Evolutionary conservation across 2,797 vertebrate species (phyloP).

Genomic region (Adrianichthys oophorus): DNA sequence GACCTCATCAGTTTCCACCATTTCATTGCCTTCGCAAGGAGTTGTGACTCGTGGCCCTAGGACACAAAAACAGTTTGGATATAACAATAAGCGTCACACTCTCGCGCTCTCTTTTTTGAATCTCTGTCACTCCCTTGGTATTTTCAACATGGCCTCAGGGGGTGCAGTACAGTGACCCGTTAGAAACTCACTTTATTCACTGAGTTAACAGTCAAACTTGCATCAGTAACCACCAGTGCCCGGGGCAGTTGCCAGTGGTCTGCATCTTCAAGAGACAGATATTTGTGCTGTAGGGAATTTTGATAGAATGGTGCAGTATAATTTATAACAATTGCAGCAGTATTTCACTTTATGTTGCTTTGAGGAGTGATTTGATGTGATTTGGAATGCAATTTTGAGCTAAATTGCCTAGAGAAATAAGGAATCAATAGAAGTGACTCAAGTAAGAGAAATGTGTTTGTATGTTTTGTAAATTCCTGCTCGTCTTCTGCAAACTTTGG

Average conservation of each 20-base stretch:
- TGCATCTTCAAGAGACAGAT: constrained; percentile 22
- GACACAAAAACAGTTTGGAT: constrained; percentile 40
- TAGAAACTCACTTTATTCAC: constrained; percentile 60
- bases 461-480: neutral
- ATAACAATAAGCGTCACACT: constrained; percentile 59
- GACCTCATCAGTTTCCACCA: constrained; percentile 28
- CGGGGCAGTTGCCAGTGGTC: constrained; percentile 31
- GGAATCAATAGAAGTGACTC: neutral
- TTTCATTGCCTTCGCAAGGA: constrained; percentile 38
- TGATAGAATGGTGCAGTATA: constrained; percentile 4
- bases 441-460: neutral
- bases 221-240: constrained; percentile 41
- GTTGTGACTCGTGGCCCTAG: constrained; percentile 41
- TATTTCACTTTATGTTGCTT: constrained; percentile 13
- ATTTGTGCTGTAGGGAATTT: constrained; percentile 12
- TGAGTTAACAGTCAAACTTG: constrained; percentile 59
- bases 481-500: neutral
- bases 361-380: constrained; percentile 21
- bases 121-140: constrained; percentile 35
- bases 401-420: neutral
- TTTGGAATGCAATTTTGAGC: neutral
- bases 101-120: constrained; percentile 24
- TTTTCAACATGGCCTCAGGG: constrained; percentile 63
- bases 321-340: constrained; percentile 23
- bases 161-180: constrained; percentile 60